These are phyloP conservation scores for Crotalus tigris DNA, from an alignment of 2,113 vertebrate genomes.

Conservation along the genomic window DNA sequence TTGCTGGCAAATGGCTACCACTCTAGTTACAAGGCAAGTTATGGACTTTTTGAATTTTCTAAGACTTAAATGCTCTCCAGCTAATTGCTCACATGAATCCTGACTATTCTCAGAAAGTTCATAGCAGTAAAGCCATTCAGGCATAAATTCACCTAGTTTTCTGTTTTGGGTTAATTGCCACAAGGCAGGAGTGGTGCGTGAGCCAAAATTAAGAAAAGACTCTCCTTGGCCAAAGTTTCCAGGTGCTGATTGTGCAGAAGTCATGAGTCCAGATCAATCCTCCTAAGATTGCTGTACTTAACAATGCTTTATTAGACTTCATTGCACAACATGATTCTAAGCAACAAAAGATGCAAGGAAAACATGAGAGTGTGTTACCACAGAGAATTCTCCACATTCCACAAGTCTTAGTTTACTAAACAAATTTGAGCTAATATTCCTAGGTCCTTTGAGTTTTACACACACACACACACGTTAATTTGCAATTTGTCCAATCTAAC, in stretches of 20 bases:
- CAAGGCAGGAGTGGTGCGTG: background rate
- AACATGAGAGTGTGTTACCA: background rate
- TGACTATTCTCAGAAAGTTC: background rate
- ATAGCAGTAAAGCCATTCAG: background rate
- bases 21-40: background rate
- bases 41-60: background rate
- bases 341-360: background rate
- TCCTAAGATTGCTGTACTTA: background rate
- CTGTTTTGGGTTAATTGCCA: background rate
- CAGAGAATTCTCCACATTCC: background rate
- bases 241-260: background rate
- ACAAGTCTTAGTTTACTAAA: background rate
- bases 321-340: background rate
- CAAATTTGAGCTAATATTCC: background rate
- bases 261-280: background rate
- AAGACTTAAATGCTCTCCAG: background rate
- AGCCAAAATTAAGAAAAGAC: background rate
- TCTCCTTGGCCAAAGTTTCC: background rate
- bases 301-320: background rate
- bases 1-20: background rate
- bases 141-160: background rate
- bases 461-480: background rate
- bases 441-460: background rate
- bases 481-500: background rate
- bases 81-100: background rate